A percentile compares a stretch with the other conserved stretches of the same genome.
Conservation (phyloP, 2,888 invertebrate genomes). For the Morinoia aosen region DNA sequence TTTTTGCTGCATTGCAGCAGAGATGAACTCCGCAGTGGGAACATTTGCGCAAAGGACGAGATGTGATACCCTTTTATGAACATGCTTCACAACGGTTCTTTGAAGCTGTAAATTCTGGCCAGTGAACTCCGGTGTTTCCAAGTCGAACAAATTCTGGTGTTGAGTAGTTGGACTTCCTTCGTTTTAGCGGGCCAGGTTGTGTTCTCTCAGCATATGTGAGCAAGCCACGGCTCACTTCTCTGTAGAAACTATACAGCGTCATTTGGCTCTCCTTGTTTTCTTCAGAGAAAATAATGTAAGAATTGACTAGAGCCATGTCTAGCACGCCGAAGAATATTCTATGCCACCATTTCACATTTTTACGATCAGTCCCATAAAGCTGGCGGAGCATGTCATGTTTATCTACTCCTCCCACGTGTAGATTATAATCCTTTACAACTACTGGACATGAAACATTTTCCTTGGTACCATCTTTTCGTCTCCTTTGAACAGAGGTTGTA, state of each 20-base stretch:
- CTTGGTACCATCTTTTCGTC: slow-evolving; percentile 67
- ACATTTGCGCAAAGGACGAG: slow-evolving; percentile 32
- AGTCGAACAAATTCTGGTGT: slow-evolving; percentile 31
- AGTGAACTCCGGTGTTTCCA: slow-evolving; percentile 24
- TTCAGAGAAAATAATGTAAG: slow-evolving; percentile 54
- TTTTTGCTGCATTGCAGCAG: slow-evolving; percentile 57
- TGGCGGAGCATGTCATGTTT: no score
- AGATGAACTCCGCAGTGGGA: no score
- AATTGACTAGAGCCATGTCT: slow-evolving; percentile 68
- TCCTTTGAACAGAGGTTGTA: slow-evolving; percentile 58
- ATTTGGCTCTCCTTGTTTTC: not conserved
- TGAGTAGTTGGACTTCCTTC: slow-evolving; percentile 48
- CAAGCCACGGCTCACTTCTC: not conserved
- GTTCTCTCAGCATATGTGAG: slow-evolving; percentile 14
- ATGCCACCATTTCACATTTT: slow-evolving; percentile 70
- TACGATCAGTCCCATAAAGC: slow-evolving; percentile 70
- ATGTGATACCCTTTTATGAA: slow-evolving; percentile 55
- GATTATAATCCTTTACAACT: slow-evolving; percentile 69
- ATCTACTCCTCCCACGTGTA: slow-evolving; percentile 70
- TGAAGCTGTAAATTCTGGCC: slow-evolving; percentile 54
- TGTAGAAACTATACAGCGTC: not conserved
- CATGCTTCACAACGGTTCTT: slow-evolving; percentile 57
- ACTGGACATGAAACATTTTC: no score
- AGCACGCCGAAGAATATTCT: slow-evolving; percentile 69
- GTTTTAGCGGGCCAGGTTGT: not conserved